Base-by-base conservation (phyloP, 1,140 invertebrate species). In the Cydia pomonella region DNA sequence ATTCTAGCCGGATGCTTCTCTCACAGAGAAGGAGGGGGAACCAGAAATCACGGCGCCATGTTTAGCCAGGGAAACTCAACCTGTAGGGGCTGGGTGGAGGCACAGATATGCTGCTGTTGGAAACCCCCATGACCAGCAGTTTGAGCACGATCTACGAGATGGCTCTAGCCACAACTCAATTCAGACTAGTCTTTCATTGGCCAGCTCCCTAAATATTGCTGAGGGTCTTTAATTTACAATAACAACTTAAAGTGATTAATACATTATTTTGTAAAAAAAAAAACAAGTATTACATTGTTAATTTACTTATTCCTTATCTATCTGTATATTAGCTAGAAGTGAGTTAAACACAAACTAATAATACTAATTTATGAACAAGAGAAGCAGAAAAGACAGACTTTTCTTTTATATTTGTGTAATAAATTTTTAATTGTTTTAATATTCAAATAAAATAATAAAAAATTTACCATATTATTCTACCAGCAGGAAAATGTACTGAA, bases 181-280 rank as follows among this genome's bases (percentile, higher is more conserved):
- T 93, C 92, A 93, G 93, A 93, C 93, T 93, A 93, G 87, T 93
- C 93, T 93, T 90, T 91, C 88, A 91, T 93, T 91, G 88, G 86
- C 87, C 75, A 82, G 84, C 87, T 91, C 87, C 89, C 87, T 86
- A 77, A 71, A 74, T 64, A 18, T 62, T 77, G 78, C 93, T 93
- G 93, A 93, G 92, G 91, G 91, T 89, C 73, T 62, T 72, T 76
- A 33, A 38, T 33, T 64, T 64, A 5, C 10, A 44, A 44, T 44
- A 44, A n/a, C n/a, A n/a, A n/a, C n/a, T n/a, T n/a, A n/a, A n/a
- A n/a, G n/a, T n/a, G n/a, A n/a, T n/a, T n/a, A n/a, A n/a, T n/a
- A n/a, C n/a, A n/a, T n/a, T n/a, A n/a, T n/a, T n/a, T n/a, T n/a
- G n/a, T n/a, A n/a, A n/a, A n/a, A n/a, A n/a, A n/a, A n/a, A n/a